A percentile compares a stretch with the other conserved stretches of the same genome.
Evolutionary conservation across 2,797 vertebrate species (phyloP).

Genomic region (Sparus aurata): DNA sequence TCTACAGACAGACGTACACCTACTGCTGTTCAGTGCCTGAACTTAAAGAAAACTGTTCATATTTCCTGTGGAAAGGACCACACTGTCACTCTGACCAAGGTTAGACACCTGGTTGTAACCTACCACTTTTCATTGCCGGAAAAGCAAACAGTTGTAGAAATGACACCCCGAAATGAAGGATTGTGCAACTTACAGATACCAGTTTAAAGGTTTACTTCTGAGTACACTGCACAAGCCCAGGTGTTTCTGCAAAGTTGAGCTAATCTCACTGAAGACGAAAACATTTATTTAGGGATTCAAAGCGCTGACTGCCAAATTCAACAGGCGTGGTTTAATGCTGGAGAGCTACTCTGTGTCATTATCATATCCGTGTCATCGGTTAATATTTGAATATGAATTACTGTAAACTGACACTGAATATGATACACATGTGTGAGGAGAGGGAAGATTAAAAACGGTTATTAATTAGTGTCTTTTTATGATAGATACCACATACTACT

Average conservation of each 20-base stretch:
- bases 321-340: background rate
- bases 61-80: conserved; percentile 89
- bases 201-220: too few species aligned
- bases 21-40: conserved; percentile 70
- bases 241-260: background rate
- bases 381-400: background rate
- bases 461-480: conserved; percentile 56
- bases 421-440: background rate
- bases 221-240: too few species aligned
- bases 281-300: background rate
- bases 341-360: background rate
- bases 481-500: conserved; percentile 31
- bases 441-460: background rate
- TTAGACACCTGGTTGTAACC: conserved; percentile 45
- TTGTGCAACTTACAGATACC: background rate
- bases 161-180: background rate
- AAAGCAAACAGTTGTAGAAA: background rate
- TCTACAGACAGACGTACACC: conserved; percentile 82
- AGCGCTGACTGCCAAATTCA: background rate
- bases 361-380: background rate
- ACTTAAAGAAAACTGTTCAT: conserved; percentile 80
- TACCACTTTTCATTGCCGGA: background rate
- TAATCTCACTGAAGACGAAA: background rate
- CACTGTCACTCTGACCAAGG: conserved; percentile 88
- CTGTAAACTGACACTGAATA: background rate